Evolutionary conservation across 2,113 vertebrate species (phyloP).

Genomic region (Sapayoa aenigma): DNA sequence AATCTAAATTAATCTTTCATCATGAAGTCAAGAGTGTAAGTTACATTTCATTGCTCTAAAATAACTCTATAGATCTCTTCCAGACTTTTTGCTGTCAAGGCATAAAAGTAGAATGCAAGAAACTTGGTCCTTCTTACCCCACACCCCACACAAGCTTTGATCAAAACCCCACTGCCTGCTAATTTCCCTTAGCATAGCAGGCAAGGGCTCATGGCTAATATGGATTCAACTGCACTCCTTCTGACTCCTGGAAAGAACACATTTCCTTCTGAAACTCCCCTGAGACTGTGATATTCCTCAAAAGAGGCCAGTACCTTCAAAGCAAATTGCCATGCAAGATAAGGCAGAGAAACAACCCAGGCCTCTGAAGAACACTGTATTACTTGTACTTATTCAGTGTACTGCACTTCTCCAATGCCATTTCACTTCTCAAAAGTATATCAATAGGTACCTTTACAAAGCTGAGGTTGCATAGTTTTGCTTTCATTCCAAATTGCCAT

Average conservation of each 20-base stretch:
- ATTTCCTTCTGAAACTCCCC: background rate
- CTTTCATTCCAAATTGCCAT: constrained; percentile 97
- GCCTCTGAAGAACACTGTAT: background rate
- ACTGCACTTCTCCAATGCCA: constrained; percentile 1
- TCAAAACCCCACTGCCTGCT: background rate
- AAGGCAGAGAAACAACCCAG: constrained; percentile 58
- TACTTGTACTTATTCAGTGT: background rate
- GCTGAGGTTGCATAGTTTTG: constrained; percentile 91
- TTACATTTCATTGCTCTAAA: background rate
- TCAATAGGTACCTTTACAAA: constrained; percentile 88
- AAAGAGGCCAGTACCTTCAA: constrained; percentile 10
- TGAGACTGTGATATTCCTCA: background rate
- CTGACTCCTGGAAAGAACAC: background rate
- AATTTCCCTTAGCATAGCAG: background rate
- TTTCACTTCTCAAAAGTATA: constrained; percentile 14
- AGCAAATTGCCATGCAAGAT: constrained; percentile 47
- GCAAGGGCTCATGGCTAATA: background rate
- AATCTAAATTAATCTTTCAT: background rate
- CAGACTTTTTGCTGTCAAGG: background rate
- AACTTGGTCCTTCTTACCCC: background rate
- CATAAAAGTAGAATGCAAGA: background rate
- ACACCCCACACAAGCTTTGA: background rate
- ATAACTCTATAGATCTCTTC: background rate
- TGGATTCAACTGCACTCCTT: background rate
- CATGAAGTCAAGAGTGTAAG: background rate